phyloP scores from a whole-genome alignment of 2,113 vertebrate species.

The Pseudorhombus dupliciocellatus region DNA sequence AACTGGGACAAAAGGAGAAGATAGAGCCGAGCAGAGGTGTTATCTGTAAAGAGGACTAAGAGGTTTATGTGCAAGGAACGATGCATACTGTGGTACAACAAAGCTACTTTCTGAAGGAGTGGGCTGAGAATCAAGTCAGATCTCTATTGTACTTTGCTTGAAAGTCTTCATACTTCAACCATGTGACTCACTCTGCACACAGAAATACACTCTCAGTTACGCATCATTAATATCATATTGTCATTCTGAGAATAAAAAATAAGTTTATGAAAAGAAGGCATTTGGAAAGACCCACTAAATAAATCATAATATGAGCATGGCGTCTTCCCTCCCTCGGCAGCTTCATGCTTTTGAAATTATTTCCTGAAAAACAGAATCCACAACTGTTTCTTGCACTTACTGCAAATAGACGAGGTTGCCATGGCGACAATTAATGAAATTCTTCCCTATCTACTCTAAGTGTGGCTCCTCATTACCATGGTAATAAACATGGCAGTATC shows the following conservation, averaged over 20 bases:
- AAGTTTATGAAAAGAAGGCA: not conserved
- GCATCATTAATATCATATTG: constrained; percentile 64
- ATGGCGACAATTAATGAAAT: constrained; percentile 53
- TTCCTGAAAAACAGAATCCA: constrained; percentile 4
- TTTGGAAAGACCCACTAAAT: constrained; percentile 51
- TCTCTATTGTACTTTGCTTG: constrained; percentile 34
- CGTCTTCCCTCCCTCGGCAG: not conserved
- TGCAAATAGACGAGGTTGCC: constrained; percentile 47
- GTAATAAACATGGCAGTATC: constrained; percentile 52
- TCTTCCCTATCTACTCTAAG: constrained; percentile 41
- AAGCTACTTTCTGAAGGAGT: constrained; percentile 31
- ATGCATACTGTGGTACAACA: constrained; percentile 21
- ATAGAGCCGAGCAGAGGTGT: constrained; percentile 53
- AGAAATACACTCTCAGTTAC: constrained; percentile 47
- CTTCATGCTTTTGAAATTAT: constrained; percentile 23
- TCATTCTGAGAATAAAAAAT: constrained; percentile 30
- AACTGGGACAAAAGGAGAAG: constrained; percentile 21
- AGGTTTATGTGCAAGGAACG: constrained; percentile 42
- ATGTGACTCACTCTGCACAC: constrained; percentile 2
- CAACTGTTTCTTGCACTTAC: constrained; percentile 29
- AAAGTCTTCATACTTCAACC: constrained; percentile 22
- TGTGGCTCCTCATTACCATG: constrained; percentile 61
- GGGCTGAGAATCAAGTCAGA: constrained; percentile 10
- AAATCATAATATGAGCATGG: constrained; percentile 44
- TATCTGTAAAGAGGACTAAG: constrained; percentile 35